phyloP scores from a whole-genome alignment of 2,113 vertebrate species.

The Merops nubicus region DNA sequence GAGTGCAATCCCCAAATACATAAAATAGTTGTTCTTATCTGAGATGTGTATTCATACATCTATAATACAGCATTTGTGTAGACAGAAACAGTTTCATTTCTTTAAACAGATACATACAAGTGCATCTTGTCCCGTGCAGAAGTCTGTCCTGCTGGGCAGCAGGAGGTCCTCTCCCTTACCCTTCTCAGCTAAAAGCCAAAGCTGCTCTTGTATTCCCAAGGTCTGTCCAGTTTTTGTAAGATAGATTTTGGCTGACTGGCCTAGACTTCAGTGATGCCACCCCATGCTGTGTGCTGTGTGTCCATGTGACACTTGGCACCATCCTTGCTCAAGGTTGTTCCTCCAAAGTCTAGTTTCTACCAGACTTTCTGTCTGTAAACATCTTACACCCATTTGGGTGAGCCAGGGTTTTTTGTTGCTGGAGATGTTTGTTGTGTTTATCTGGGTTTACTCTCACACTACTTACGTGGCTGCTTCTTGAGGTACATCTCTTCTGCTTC shows the following conservation, averaged over 20 bases:
- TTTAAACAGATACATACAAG: background rate
- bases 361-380: background rate
- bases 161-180: background rate
- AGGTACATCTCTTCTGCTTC: background rate
- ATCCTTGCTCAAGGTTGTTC: accelerated
- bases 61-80: background rate
- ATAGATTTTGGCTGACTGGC: background rate
- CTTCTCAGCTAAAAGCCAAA: background rate
- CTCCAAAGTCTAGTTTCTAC: background rate
- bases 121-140: background rate
- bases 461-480: background rate
- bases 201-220: background rate
- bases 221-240: background rate
- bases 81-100: accelerated
- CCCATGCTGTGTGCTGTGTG: background rate
- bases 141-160: background rate
- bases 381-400: background rate
- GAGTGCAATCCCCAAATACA: background rate
- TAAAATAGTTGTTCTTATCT: background rate
- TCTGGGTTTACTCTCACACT: background rate
- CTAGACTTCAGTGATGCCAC: accelerated
- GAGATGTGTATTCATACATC: background rate
- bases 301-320: background rate
- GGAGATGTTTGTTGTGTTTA: background rate
- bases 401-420: background rate